A percentile compares a stretch with the other conserved stretches of the same genome.
phyloP scores from a whole-genome alignment of 2,888 invertebrate genomes.

The Capitulum mitella region DNA sequence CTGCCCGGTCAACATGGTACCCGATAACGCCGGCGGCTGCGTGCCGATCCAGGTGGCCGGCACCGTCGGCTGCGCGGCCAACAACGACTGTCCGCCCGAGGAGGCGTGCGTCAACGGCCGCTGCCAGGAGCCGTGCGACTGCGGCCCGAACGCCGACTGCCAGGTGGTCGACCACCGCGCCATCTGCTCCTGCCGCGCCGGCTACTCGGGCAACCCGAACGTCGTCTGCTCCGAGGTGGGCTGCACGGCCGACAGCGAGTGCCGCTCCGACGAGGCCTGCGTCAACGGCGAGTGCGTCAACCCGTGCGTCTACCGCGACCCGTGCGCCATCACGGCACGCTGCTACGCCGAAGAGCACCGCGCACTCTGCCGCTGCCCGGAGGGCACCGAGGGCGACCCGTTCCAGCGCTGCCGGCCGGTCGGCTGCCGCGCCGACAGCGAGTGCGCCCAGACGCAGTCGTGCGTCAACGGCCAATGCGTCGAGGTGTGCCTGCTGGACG shows the following conservation, averaged over 20 bases:
- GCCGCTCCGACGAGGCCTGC: slow-evolving; percentile 65
- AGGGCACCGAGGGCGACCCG: slow-evolving; percentile 60
- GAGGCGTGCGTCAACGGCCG: slow-evolving; percentile 68
- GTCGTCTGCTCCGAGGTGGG: slow-evolving; percentile 42
- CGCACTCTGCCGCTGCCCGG: slow-evolving; percentile 68
- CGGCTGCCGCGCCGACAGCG: slow-evolving; percentile 59
- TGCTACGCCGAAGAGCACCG: slow-evolving; percentile 73
- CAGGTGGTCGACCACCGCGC: slow-evolving; percentile 36
- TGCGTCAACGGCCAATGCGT: slow-evolving; percentile 75
- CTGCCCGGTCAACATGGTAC: slow-evolving; percentile 76
- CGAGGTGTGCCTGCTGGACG: slow-evolving; percentile 60
- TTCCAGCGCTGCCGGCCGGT: slow-evolving; percentile 65
- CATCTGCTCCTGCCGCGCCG: slow-evolving; percentile 37
- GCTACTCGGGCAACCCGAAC: slow-evolving; percentile 36
- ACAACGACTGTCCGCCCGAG: slow-evolving; percentile 69
- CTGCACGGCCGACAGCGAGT: slow-evolving; percentile 54
- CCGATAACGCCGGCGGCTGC: slow-evolving; percentile 69
- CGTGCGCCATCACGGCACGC: slow-evolving; percentile 74
- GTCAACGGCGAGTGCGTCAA: slow-evolving; percentile 69
- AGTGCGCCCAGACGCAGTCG: slow-evolving; percentile 57
- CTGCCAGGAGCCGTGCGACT: slow-evolving; percentile 77
- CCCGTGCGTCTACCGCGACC: slow-evolving; percentile 69
- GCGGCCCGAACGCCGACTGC: slow-evolving; percentile 59
- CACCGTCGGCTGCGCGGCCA: slow-evolving; percentile 58
- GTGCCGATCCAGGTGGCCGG: slow-evolving; percentile 46